Evolutionary conservation across 2,113 vertebrate species (phyloP).

Genomic region (Odontesthes bonariensis): DNA sequence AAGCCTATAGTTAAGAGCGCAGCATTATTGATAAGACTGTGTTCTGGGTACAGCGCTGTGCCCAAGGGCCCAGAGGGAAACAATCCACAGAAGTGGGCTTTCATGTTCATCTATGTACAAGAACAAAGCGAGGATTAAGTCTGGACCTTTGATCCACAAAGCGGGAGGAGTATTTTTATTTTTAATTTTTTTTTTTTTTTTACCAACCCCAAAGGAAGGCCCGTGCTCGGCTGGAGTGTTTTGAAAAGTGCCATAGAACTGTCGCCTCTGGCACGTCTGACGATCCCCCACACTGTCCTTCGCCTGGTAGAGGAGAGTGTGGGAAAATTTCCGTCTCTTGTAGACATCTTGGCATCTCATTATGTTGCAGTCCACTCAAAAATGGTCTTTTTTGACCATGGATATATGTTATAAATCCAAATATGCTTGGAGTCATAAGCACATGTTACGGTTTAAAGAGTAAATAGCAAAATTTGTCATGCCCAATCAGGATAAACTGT

Average conservation of each 20-base stretch:
- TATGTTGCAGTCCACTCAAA: constrained; percentile 5
- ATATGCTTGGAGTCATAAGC: constrained; percentile 1
- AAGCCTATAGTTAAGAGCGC: constrained; percentile 86
- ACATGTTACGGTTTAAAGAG: constrained; percentile 11
- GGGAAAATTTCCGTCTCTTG: constrained; percentile 66
- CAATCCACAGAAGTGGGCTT: constrained; percentile 87
- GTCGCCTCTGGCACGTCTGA: constrained; percentile 63
- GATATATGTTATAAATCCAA: background rate
- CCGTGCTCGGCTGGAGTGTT: constrained; percentile 49
- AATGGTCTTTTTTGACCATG: background rate
- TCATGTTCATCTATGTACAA: constrained; percentile 87
- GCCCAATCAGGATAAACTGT: constrained; percentile 23
- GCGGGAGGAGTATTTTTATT: constrained; percentile 69
- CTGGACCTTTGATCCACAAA: constrained; percentile 81
- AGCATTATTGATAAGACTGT: constrained; percentile 89
- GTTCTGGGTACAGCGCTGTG: constrained; percentile 75
- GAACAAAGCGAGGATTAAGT: constrained; percentile 87
- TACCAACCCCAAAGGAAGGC: constrained; percentile 53
- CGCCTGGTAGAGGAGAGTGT: constrained; percentile 61
- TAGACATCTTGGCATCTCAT: background rate
- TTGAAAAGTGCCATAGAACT: constrained; percentile 63
- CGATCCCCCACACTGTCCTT: constrained; percentile 68
- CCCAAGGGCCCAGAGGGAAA: constrained; percentile 77
- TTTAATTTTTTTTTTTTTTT: constrained; percentile 50
- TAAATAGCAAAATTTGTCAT: constrained; percentile 12